Evolutionary conservation across 2,797 vertebrate genomes (phyloP).

Genomic region (Cheirogaleus major): DNA sequence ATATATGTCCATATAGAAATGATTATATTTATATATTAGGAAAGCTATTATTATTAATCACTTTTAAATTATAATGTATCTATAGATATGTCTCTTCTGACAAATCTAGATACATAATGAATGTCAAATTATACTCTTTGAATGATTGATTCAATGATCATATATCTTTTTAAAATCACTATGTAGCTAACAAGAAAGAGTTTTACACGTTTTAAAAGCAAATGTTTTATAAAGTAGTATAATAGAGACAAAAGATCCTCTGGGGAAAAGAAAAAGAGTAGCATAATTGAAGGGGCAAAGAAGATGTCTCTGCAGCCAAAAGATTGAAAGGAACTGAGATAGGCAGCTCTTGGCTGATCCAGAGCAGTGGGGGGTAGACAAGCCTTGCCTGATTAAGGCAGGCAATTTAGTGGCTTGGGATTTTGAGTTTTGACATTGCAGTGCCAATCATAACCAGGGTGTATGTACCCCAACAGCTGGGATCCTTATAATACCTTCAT

Average conservation of each 20-base stretch:
- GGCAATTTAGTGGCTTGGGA: constrained; percentile 58
- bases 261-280: background rate
- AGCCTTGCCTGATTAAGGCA: constrained; percentile 45
- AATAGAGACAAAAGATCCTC: background rate
- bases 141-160: background rate
- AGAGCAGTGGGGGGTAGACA: background rate
- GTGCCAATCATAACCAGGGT: constrained; percentile 63
- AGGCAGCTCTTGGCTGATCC: background rate
- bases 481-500: constrained; percentile 68
- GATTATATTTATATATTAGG: background rate
- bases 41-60: background rate
- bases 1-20: background rate
- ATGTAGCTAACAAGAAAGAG: background rate
- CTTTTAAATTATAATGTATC: background rate
- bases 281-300: background rate
- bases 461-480: constrained; percentile 52
- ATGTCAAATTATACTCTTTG: background rate
- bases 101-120: background rate
- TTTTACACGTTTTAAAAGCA: background rate
- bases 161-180: background rate
- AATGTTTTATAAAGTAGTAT: background rate
- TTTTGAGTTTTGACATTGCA: constrained; percentile 70
- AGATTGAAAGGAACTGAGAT: background rate
- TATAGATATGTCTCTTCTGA: background rate
- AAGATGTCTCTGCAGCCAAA: background rate